Evolutionary conservation across 2,797 vertebrate species (phyloP), one percentile per base, ranked within the genome.

Genomic region (Scyliorhinus canicula): DNA sequence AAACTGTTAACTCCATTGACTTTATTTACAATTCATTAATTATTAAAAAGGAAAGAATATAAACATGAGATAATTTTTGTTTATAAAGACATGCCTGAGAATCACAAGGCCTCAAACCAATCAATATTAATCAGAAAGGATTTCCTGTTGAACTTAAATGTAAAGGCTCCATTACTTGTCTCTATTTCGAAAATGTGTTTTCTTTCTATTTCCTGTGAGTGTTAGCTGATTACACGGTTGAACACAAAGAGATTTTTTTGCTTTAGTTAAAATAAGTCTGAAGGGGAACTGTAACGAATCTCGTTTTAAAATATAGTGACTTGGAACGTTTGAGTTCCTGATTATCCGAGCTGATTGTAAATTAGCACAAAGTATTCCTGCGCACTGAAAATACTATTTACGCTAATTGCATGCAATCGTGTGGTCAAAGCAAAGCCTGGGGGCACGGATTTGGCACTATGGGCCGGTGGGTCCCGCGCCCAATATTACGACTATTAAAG

Each of bases 1-100:
- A 98, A 97, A 97, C 97, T 97, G 96, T 97, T 97, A 97, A 98
- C 97, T 98, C 97, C 97, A 97, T 96, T 97, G 97, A 98, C 97
- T 94, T 69, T 99, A 98, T 99, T 99, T 99, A 98, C 98, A 98
- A 98, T 98, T 98, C 97, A 98, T 99, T 99, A 98, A 99, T 99
- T 98, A 99, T 98, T 98, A 97, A 98, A 97, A 96, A 97, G 96
- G 96, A 95, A 97, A 95, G 97, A 97, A 65, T 96, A 98, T 98
- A 98, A 98, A 98, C 98, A 98, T 96, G 95, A 97, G 98, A 98
- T 98, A 97, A 98, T 97, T 98, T 97, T 98, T 98, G 98, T 98
- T 98, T 98, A 98, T 94, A 94, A 74, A 28, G 47, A 52, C 67
- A 98, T 98, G 97, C 98, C 98, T 98, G 98, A 97, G 96, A 96